These are phyloP conservation scores for Sepiola atlantica DNA, from an alignment of 2,888 invertebrate species.

Conservation along the genomic window DNA sequence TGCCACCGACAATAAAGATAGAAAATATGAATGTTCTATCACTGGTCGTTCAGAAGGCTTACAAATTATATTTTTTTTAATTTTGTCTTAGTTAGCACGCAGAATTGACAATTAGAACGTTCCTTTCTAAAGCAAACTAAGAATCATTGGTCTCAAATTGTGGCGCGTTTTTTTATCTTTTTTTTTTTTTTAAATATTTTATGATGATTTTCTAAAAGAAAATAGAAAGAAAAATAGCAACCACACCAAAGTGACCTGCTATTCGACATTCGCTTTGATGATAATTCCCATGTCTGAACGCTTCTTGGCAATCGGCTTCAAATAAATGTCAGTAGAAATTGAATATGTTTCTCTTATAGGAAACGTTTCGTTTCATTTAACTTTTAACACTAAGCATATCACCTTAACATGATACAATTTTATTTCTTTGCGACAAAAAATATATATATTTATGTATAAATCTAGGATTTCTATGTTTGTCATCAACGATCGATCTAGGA, in stretches of 20 bases:
- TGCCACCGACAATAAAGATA: too few relatives aligned
- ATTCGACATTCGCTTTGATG: background rate
- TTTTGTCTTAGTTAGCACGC: background rate
- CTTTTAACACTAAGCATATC: background rate
- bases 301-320: background rate
- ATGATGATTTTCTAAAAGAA: background rate
- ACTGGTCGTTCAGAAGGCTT: background rate
- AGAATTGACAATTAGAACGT: background rate
- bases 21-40: background rate
- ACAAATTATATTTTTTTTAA: background rate
- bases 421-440: background rate
- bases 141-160: background rate
- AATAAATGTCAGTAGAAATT: background rate
- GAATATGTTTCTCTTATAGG: background rate
- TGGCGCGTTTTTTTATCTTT: background rate
- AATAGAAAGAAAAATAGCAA: background rate
- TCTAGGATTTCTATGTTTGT: background rate
- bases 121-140: background rate
- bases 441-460: background rate
- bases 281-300: background rate
- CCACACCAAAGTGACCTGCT: background rate
- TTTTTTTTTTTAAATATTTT: background rate
- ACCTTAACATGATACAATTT: background rate
- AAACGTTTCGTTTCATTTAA: background rate
- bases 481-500: background rate